Percentiles rank a stretch among this genome's conserved stretches.
Conservation (phyloP, 2,888 invertebrate genomes). For the Sarcophaga subvicina region DNA sequence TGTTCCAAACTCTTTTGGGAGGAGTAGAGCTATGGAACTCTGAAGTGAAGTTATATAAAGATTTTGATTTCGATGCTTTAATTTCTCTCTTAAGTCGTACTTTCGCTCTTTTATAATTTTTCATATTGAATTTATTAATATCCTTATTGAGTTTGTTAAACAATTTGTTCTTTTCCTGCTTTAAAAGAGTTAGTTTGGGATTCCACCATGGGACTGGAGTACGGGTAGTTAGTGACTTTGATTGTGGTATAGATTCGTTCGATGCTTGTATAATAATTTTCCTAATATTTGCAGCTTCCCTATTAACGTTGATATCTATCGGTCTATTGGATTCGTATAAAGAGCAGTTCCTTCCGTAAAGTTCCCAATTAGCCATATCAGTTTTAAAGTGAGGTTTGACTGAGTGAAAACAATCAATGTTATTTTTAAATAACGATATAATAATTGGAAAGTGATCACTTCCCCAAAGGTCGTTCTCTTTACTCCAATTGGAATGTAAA, state of each 20-base stretch:
- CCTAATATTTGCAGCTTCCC: background rate
- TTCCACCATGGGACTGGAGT: background rate
- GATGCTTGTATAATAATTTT: background rate
- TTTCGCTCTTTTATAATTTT: too few species aligned
- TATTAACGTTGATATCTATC: background rate
- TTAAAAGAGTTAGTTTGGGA: too few species aligned
- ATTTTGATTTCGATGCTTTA: conserved; percentile 9
- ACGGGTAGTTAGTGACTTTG: too few species aligned
- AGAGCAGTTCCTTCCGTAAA: background rate
- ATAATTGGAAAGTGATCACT: conserved; percentile 16
- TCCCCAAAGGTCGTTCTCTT: conserved; percentile 11
- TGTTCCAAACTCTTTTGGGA: conserved; percentile 2
- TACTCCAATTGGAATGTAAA: conserved; percentile 21
- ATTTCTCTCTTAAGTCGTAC: background rate
- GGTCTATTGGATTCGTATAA: background rate
- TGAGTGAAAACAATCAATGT: background rate
- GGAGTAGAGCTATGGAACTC: background rate
- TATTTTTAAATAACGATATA: background rate
- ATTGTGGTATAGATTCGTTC: too few species aligned
- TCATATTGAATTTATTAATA: too few species aligned
- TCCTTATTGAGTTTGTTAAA: too few species aligned
- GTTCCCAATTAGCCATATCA: conserved; percentile 8
- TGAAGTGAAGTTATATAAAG: conserved; percentile 6
- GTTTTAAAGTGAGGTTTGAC: conserved; percentile 16
- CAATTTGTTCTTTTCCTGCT: too few species aligned